Evolutionary conservation across 2,888 invertebrate species (phyloP), one percentile per base, ranked within the genome.

Genomic region (Tridacna gigas): DNA sequence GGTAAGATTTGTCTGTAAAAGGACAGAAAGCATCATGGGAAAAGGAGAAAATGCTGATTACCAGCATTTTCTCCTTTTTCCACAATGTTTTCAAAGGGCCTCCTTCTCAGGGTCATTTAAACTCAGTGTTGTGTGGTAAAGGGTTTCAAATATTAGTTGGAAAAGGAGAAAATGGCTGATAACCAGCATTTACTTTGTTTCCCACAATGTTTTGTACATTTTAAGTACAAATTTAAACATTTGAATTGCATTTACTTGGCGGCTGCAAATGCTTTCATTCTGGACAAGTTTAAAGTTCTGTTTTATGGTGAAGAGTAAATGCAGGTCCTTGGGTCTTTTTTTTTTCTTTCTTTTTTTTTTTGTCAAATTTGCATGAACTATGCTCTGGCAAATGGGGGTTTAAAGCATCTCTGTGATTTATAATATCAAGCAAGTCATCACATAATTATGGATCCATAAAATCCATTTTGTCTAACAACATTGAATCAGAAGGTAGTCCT

Each of bases 21-120:
- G 18, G 9, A 9, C 2, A 18, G 20, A 56, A n/a, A 56, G 9
- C 18, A 56, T 56, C 4, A 4, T 20, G 56, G 56, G 18, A 56
- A 56, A 56, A 56, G 56, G n/a, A 56, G n/a, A 56, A n/a, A 56
- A 56, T 56, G 56, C 56, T 56, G 56, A 9, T 56, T 56, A 56
- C n/a, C 56, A 56, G 56, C n/a, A 56, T 56, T 56, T 56, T n/a
- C 56, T 56, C n/a, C 37, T 56, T 56, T 20, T 56, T 9, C n/a
- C 56, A 20, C 56, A 18, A 56, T 56, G 9, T 56, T 56, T 56
- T 56, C n/a, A n/a, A n/a, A n/a, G n/a, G n/a, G n/a, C n/a, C n/a
- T n/a, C n/a, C n/a, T n/a, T n/a, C n/a, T n/a, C 56, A 56, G 56
- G n/a, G 56, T n/a, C n/a, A 9, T 56, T 5, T 5, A 56, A 37